Base-by-base conservation (phyloP, 1,140 invertebrate genomes). In the Plectrocnemia conspersa region DNA sequence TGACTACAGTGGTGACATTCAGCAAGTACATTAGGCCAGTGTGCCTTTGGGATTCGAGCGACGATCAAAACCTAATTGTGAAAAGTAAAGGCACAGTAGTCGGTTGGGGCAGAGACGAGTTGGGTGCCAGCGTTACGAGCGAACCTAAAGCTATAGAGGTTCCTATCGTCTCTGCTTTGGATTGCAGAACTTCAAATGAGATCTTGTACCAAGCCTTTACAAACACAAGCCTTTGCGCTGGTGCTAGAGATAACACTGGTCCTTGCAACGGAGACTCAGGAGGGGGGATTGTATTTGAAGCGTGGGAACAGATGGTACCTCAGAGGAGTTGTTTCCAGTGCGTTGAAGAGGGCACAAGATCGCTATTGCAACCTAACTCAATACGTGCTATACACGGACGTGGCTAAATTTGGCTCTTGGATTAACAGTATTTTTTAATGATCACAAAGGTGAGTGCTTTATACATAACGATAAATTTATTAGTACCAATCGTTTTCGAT, bases 341-440 rank as follows among this genome's bases (percentile, higher is more conserved):
- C 75, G 0, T 36, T 76, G 3, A 45, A 64, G 4, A 66, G 76
- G 23, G 59, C 58, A 0, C 61, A 63, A 9, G 63, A 58, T 5
- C 58, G 54, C 22, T 64, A 63, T 4, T 81, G 79, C 55, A 72
- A 80, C 63, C 60, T 76, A 7, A 63, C 59, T 1, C 64, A 79
- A 33, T 80, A 68, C 54, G 49, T 76, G 11, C 67, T 81, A 4
- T 80, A 77, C 55, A 72, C 70, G 2, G 78, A 81, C 59, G 63
- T 72, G 2, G 71, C 73, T 1, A 73, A 76, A 65, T 74, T 70
- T 50, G 23, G 59, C 0, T 33, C 66, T 7, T 80, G 78, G 77
- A 72, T 79, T 9, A 19, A 18, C 1, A n/a, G n/a, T n/a, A n/a
- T n/a, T n/a, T n/a, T n/a, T n/a, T n/a, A n/a, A n/a, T n/a, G n/a